Conservation (phyloP, 2,113 vertebrate species). For the Mesocricetus auratus region DNA sequence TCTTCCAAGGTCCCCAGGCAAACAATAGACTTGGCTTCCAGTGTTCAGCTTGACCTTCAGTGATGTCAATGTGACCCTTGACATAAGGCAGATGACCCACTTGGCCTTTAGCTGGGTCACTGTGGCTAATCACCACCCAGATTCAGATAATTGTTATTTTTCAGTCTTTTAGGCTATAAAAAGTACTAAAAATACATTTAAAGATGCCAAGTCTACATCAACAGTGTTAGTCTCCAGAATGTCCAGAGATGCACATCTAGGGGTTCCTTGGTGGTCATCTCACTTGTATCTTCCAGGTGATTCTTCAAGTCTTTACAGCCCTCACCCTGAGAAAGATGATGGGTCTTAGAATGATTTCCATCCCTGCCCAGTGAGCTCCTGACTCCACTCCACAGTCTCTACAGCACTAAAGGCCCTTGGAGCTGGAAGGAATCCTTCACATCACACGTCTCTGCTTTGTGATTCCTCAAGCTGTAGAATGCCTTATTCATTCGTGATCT, state of each 20-base stretch:
- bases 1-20: neutral
- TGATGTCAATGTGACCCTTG: rapidly evolving
- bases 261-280: neutral
- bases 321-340: neutral
- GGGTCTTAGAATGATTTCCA: neutral
- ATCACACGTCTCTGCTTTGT: neutral
- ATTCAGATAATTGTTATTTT: neutral
- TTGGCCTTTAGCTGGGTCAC: neutral
- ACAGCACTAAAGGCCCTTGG: neutral
- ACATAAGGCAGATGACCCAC: rapidly evolving
- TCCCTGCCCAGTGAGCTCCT: neutral
- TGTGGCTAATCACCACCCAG: neutral
- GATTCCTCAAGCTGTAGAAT: neutral
- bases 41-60: neutral
- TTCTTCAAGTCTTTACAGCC: neutral
- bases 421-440: neutral
- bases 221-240: rapidly evolving
- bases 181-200: neutral
- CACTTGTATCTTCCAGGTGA: neutral
- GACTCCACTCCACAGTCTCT: neutral
- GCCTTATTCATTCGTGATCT: neutral
- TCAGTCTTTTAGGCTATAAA: neutral
- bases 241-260: neutral
- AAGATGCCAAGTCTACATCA: neutral
- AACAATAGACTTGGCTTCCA: neutral